phyloP scores from a whole-genome alignment of 2,113 vertebrate genomes.

The Paraplagusia blochii region DNA sequence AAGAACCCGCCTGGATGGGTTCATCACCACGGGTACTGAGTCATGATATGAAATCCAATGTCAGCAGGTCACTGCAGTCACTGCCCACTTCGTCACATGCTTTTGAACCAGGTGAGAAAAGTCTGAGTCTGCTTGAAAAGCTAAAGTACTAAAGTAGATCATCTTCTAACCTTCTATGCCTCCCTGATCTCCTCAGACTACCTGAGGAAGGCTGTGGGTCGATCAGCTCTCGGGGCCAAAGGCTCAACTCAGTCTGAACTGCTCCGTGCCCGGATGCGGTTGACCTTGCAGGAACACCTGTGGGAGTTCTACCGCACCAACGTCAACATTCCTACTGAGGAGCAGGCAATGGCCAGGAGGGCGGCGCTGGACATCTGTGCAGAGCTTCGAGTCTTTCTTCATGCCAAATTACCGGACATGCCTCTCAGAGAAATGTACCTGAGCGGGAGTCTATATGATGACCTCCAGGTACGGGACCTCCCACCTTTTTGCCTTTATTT shows the following conservation, averaged over 20 bases:
- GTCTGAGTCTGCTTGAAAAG: not conserved
- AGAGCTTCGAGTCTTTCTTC: constrained; percentile 90
- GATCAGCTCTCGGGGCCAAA: constrained; percentile 49
- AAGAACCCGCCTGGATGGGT: constrained; percentile 95
- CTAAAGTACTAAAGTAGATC: accelerated
- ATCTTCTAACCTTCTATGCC: not conserved
- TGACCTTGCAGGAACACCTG: constrained; percentile 93
- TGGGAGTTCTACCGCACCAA: constrained; percentile 84
- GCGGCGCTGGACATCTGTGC: constrained; percentile 95
- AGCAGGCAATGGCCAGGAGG: constrained; percentile 88
- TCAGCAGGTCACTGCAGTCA: constrained; percentile 92
- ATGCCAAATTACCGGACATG: constrained; percentile 94
- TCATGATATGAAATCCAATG: constrained; percentile 87
- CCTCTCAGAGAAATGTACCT: constrained; percentile 97
- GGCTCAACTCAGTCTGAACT: constrained; percentile 77
- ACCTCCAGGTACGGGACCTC: constrained; percentile 82
- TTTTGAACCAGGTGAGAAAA: constrained; percentile 72
- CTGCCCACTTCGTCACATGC: constrained; percentile 84
- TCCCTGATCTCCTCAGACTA: constrained; percentile 51
- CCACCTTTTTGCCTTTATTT: not conserved
- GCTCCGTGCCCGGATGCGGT: constrained; percentile 86
- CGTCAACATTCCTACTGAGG: constrained; percentile 83
- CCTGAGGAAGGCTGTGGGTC: constrained; percentile 57
- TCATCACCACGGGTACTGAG: constrained; percentile 85
- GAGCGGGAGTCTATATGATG: constrained; percentile 94